Evolutionary conservation across 2,113 vertebrate species (phyloP).

Genomic region (Zosterops japonicus): DNA sequence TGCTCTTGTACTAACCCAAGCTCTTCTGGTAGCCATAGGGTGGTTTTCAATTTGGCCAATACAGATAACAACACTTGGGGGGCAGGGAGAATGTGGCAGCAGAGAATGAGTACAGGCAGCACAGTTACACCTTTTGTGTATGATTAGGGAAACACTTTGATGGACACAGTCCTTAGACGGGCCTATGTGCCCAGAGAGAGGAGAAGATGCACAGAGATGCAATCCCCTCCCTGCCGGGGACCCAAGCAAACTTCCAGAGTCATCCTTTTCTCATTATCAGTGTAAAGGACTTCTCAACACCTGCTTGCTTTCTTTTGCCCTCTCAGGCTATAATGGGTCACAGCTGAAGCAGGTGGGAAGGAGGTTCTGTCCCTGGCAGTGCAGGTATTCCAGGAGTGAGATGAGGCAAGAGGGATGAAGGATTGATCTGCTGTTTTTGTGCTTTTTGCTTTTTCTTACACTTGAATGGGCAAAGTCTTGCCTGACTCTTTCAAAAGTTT

Average conservation of each 20-base stretch:
- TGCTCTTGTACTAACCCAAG: neutral
- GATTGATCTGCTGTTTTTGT: neutral
- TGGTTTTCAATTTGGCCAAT: neutral
- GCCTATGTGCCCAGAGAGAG: fast-evolving
- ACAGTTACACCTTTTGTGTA: fast-evolving
- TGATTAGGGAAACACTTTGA: neutral
- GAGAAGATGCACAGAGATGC: neutral
- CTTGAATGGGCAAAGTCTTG: neutral
- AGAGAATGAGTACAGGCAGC: neutral
- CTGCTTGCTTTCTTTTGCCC: neutral
- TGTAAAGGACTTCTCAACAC: neutral
- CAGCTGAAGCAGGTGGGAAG: neutral
- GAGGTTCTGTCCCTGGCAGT: neutral
- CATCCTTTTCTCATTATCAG: neutral
- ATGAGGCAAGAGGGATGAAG: neutral
- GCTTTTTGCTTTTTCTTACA: neutral
- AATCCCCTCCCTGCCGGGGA: neutral
- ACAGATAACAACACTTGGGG: neutral
- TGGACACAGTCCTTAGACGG: neutral
- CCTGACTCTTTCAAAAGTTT: neutral
- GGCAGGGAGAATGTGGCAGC: neutral
- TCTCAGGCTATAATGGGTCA: neutral
- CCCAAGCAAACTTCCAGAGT: neutral
- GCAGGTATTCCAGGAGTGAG: neutral
- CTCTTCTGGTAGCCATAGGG: neutral